Base-by-base conservation (phyloP, 2,888 invertebrate species). In the Julus scanicus region DNA sequence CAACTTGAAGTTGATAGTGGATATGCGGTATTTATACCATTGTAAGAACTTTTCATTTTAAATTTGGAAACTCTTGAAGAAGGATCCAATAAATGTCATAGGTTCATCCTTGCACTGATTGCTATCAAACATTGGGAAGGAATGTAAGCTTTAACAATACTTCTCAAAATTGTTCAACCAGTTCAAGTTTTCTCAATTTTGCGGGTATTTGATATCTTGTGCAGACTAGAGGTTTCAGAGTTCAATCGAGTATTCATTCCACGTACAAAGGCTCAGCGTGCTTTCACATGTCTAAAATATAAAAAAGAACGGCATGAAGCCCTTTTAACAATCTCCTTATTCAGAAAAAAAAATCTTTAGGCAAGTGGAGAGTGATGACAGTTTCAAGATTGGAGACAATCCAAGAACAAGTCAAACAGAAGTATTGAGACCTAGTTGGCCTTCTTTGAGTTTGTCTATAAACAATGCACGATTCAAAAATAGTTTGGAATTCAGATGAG, bases 151-250 rank as follows among this genome's bases (percentile, higher is more conserved):
- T 44, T 6, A 44, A 44, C 44, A 44, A 44, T 44, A 44, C 44
- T 44, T 44, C 44, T 44, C 44, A 44, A 44, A 44, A 44, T 6
- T 44, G 44, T 44, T 44, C 44, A 44, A 44, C 6, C 4, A 44
- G 6, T 44, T 44, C 44, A 44, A 44, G 44, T 44, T 44, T 44
- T 6, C 44, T 44, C 44, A 6, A 5, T 44, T 44, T 44, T 44
- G 44, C 6, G 44, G 44, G 6, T 44, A 44, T 44, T 44, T 44
- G 44, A 44, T 44, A 44, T 44, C 71, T 1, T 6, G 8, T n/a
- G 71, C 71, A 29, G 71, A n/a, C 29, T 71, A 71, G 71, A n/a
- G n/a, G 71, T 71, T 71, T 71, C 29, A 29, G 71, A 71, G 9
- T 20, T 29, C 6, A 57, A 57, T 71, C n/a, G 71, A 57, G 63